Base-by-base conservation (phyloP, 2,113 vertebrate species). In the Aptenodytes patagonicus region DNA sequence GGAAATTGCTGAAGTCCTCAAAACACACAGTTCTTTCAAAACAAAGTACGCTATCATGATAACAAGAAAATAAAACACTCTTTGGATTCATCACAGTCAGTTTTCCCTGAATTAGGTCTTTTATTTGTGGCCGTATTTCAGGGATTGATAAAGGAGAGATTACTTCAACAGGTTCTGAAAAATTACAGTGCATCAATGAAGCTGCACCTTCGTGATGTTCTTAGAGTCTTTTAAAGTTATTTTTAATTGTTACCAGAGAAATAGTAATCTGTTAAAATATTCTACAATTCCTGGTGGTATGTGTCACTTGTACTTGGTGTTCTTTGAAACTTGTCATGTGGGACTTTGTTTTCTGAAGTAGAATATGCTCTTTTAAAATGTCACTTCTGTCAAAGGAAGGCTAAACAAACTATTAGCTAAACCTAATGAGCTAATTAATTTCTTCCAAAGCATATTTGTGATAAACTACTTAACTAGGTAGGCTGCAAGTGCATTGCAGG, bases 401-500 rank as follows among this genome's bases (percentile, higher is more conserved):
- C 32, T 83, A 88, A 94, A 91, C 69, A 94, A 96, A 94, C 83
- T 82, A 83, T 62, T 94, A 86, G 25, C 68, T 78, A 71, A 77
- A 91, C 34, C 90, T 96, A 96, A 96, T 82, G 70, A 97, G 87
- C 78, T 95, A 92, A 97, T 95, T 91, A 95, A 94, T 96, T 95
- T 84, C 44, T 92, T 94, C 95, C 83, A 96, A 69, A 91, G 58
- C 92, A 73, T 91, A 36, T 92, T 86, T 83, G 49, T 83, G 18
- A 95, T 89, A 85, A 87, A 97, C 68, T 91, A 34, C 72, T 91
- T 70, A 79, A 6, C 62, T 87, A 94, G 58, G 73, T 84, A 85
- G 86, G 80, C 46, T 70, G 21, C 58, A 96, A 86, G 44, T 31
- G 65, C 72, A 55, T 73, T 92, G 64, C 83, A 69, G 71, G 51